Conservation (phyloP, 2,888 invertebrate genomes). For the Campoplex nolae region DNA sequence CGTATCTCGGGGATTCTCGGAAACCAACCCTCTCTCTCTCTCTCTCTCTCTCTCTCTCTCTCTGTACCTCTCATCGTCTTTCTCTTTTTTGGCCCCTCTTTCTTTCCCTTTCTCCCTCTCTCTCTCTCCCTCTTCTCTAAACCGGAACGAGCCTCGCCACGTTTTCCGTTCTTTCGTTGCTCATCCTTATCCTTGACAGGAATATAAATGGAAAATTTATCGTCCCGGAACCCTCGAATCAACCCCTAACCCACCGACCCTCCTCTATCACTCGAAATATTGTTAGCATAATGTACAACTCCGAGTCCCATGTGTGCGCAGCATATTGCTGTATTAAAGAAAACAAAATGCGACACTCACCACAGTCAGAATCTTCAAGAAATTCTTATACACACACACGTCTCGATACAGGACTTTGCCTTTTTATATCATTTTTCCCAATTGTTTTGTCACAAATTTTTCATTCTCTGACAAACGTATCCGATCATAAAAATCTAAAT, state of each 20-base stretch:
- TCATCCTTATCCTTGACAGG: slow-evolving; percentile 69
- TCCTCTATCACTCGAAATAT: slow-evolving; percentile 66
- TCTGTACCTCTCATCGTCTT: not conserved
- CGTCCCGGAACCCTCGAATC: slow-evolving; percentile 71
- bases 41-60: not conserved
- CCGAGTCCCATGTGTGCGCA: slow-evolving; percentile 36
- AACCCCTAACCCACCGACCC: not conserved
- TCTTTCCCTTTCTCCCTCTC: not conserved
- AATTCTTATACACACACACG: not conserved
- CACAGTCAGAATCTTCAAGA: not conserved
- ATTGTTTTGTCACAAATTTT: not conserved
- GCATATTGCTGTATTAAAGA: slow-evolving; percentile 26
- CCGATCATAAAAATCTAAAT: not conserved
- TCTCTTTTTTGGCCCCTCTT: slow-evolving; percentile 1
- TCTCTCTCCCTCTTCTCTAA: not conserved
- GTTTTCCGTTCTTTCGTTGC: slow-evolving; percentile 51
- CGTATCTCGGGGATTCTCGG: slow-evolving; percentile 48
- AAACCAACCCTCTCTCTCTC: slow-evolving; percentile 10
- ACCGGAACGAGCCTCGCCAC: slow-evolving; percentile 55
- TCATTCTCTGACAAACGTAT: not conserved
- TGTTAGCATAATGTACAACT: slow-evolving; percentile 75
- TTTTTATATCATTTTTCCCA: not conserved
- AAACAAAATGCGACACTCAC: slow-evolving; percentile 10
- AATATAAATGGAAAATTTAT: slow-evolving; percentile 80
- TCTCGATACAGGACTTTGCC: not conserved